Evolutionary conservation across 2,113 vertebrate species (phyloP), one percentile per base, ranked within the genome.

Genomic region (Labrus mixtus): DNA sequence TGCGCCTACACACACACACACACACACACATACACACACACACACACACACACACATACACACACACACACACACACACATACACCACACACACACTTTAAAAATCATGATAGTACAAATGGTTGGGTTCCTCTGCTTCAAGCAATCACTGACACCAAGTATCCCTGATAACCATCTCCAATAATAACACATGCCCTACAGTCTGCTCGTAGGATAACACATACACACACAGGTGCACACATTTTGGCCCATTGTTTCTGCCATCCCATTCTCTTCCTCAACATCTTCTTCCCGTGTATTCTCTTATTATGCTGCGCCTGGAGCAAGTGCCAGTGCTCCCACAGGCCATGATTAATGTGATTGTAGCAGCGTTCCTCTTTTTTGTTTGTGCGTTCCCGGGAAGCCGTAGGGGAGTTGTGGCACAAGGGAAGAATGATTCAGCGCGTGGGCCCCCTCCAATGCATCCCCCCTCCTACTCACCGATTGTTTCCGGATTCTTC

Each of bases 301-400:
- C 83, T 74, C 57, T 72, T 3, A 55, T 71, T 73, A 65, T 70
- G 13, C 16, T 11, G 64, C 1, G 79, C 90, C 90, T 68, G 76
- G 10, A 88, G 91, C 84, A 41, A 64, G 65, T 50, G 78, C 75
- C 68, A 59, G 25, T 25, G 76, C 62, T 87, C 85, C 91, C 89
- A 72, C 82, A 63, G 92, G 91, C 90, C 69, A 86, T 92, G 92
- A 95, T 93, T 93, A 92, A 94, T 93, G 91, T 81, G 89, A 92
- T 84, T 73, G 85, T 63, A 85, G 85, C 65, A 62, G 62, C 54
- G 62, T 76, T 84, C 78, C 75, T 76, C 81, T 77, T 82, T 82
- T 84, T 73, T 81, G 90, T 88, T 85, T 85, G 78, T 79, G 88
- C 45, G 36, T 87, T 88, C 69, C 51, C 25, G 1, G 51, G 57